Evolutionary conservation across 2,888 invertebrate genomes (phyloP).

Genomic region (Bugulina stolonifera): DNA sequence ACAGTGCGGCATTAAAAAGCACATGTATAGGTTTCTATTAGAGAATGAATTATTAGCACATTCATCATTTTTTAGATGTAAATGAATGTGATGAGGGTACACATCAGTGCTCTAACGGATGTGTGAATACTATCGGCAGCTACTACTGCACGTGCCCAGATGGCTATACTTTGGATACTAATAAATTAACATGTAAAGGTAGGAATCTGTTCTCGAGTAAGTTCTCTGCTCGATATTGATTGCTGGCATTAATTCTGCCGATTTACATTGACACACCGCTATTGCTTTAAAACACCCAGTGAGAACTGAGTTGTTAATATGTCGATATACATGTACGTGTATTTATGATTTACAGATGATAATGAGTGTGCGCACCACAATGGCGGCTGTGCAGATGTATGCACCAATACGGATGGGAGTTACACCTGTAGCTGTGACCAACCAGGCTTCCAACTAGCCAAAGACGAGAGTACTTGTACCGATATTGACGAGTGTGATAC

Average conservation of each 20-base stretch:
- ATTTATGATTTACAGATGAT: no score
- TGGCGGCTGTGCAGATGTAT: constrained; percentile 20
- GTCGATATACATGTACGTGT: no score
- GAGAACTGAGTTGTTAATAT: no score
- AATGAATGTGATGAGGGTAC: constrained; percentile 19
- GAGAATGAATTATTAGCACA: no score
- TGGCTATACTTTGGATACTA: neutral
- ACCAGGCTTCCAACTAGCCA: constrained; percentile 19
- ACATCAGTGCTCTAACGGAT: constrained; percentile 14
- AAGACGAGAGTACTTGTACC: constrained; percentile 8
- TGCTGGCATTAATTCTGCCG: no score
- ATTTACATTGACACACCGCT: no score
- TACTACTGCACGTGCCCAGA: constrained; percentile 8
- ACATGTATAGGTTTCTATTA: no score
- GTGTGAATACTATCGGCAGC: constrained; percentile 19
- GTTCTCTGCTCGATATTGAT: no score
- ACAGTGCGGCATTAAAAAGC: no score
- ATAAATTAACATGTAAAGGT: neutral
- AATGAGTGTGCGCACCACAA: constrained; percentile 20
- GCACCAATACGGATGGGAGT: constrained; percentile 20
- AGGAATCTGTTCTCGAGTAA: no score
- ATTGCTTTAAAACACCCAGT: no score
- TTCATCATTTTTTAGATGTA: neutral
- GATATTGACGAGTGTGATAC: constrained; percentile 12
- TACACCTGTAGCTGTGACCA: neutral